A percentile compares a stretch with the other conserved stretches of the same genome.
Evolutionary conservation across 2,888 invertebrate species (phyloP).

Genomic region (Acleris sparsana): DNA sequence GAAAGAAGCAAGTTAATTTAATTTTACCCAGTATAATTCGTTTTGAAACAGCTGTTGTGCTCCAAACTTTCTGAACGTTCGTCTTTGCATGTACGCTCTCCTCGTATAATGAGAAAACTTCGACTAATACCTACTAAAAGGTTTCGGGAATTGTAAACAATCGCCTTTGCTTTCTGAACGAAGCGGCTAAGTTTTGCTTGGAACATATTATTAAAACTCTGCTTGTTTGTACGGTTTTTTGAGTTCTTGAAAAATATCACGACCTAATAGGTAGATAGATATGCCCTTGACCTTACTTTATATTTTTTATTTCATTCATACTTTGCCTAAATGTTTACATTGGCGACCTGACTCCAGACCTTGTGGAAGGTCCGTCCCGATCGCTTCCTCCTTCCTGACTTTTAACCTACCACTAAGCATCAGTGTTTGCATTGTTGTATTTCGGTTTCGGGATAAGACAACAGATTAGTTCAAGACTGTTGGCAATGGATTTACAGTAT

Average conservation of each 20-base stretch:
- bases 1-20: constrained; percentile 28
- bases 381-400: too few species aligned
- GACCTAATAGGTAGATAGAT: background rate
- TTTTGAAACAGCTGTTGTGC: constrained; percentile 31
- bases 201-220: constrained; percentile 20
- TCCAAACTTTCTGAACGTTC: constrained; percentile 20
- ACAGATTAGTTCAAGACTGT: too few species aligned
- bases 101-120: constrained; percentile 35
- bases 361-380: too few species aligned
- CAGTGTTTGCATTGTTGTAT: too few species aligned
- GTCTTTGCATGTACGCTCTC: constrained; percentile 21
- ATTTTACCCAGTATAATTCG: constrained; percentile 28
- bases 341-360: background rate
- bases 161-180: constrained; percentile 14
- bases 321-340: too few species aligned
- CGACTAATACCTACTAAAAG: constrained; percentile 24
- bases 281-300: too few species aligned
- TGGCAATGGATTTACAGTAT: too few species aligned
- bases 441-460: too few species aligned
- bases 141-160: constrained; percentile 26
- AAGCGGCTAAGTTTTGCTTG: constrained; percentile 19
- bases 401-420: too few species aligned
- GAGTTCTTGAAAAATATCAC: background rate
- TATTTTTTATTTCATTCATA: background rate
- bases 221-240: background rate